A percentile compares a stretch with the other conserved stretches of the same genome.
Evolutionary conservation across 1,140 invertebrate species (phyloP).

Genomic region (Pemphigus obesinymphae): DNA sequence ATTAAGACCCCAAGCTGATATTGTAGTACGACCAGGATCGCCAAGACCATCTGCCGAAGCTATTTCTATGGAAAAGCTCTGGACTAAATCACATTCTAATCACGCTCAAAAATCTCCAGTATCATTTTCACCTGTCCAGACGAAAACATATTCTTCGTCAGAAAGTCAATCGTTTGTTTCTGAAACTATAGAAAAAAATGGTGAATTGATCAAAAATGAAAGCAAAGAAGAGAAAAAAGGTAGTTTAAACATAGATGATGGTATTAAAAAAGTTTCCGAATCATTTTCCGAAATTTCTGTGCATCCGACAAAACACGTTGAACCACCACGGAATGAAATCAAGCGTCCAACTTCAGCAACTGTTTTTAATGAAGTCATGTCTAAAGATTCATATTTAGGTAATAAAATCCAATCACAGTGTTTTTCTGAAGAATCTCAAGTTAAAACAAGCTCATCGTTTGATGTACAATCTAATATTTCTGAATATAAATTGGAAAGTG

Average conservation of each 20-base stretch:
- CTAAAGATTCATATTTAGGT: not conserved
- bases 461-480: not conserved
- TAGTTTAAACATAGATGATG: not conserved
- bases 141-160: slow-evolving; percentile 12
- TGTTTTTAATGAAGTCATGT: not conserved
- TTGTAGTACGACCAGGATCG: slow-evolving; percentile 47
- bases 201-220: not conserved
- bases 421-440: not conserved
- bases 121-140: not conserved
- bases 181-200: not conserved
- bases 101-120: not conserved
- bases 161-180: slow-evolving; percentile 14
- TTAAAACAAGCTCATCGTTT: not conserved
- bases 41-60: slow-evolving; percentile 58
- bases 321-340: slow-evolving; percentile 1
- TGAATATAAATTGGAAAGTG: not conserved
- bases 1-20: slow-evolving; percentile 50
- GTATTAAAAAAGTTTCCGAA: not conserved
- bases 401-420: not conserved
- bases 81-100: slow-evolving; percentile 47
- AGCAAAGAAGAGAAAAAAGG: slow-evolving; percentile 9
- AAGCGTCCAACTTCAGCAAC: not conserved
- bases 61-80: slow-evolving; percentile 61
- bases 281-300: not conserved
- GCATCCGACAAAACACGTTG: not conserved